Conservation (phyloP, 2,888 invertebrate genomes). For the Ectropis crepuscularia region DNA sequence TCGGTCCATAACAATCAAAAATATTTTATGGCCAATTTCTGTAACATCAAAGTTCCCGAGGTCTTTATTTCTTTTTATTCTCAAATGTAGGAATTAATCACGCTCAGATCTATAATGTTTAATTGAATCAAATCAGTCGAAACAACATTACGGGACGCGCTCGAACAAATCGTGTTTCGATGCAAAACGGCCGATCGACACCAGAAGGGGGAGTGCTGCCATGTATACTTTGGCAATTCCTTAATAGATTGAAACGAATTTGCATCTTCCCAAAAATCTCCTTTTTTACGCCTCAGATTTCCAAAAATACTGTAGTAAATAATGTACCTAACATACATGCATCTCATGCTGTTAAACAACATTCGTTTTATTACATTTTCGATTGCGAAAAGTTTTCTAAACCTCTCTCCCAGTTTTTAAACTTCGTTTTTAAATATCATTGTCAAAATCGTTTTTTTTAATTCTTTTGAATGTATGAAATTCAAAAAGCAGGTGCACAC, state of each 20-base stretch:
- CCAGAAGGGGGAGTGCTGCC: conserved; percentile 20
- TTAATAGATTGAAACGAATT: not conserved
- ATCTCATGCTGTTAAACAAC: too few species aligned
- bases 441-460: too few species aligned
- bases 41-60: conserved; percentile 35
- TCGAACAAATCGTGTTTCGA: conserved; percentile 70
- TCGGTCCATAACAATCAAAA: conserved; percentile 34
- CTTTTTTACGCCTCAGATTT: too few species aligned
- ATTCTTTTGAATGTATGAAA: too few species aligned
- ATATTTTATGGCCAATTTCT: conserved; percentile 34
- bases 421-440: too few species aligned
- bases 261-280: not conserved
- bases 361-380: too few species aligned
- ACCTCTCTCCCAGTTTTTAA: too few species aligned
- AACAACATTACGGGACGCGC: conserved; percentile 55
- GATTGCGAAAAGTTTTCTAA: too few species aligned
- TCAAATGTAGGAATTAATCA: conserved; percentile 56
- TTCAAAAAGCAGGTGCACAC: too few species aligned
- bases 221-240: not conserved
- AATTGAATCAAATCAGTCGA: conserved; percentile 75
- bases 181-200: conserved; percentile 61
- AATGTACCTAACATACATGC: too few species aligned
- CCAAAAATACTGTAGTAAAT: too few species aligned
- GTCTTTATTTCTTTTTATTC: conserved; percentile 31
- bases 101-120: conserved; percentile 60